Base-by-base conservation (phyloP, 1,140 invertebrate species). In the Acyrthosiphon pisum region DNA sequence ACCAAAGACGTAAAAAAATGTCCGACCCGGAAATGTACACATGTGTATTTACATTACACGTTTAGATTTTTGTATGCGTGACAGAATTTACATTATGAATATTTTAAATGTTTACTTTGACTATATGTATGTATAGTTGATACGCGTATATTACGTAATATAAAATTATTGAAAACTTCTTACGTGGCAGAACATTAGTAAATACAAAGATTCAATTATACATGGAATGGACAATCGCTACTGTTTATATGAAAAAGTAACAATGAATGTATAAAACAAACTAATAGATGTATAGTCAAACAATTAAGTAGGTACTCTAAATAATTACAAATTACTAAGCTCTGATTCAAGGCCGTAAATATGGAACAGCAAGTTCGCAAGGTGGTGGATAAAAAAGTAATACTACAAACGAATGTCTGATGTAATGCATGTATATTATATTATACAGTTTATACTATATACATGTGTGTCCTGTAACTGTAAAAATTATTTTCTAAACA, bases 51-150 rank as follows among this genome's bases (percentile, higher is more conserved):
- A n/a, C n/a, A 68, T 6, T 60, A 60, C 56, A 11, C 14, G 48
- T 22, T 3, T 53, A 53, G 20, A 1, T n/a, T 76, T 76, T 76
- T 18, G n/a, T 76, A 20, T 60, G 30, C 56, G 26, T 3, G 60
- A 76, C 60, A 76, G 30, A 76, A 76, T 53, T 76, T 14, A 30
- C n/a, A n/a, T 6, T 18, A 2, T 76, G 60, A 76, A 76, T 35
- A 76, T 76, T 76, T n/a, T 18, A 76, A 76, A 76, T 76, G 60
- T n/a, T 76, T 76, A n/a, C 60, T 76, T 76, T 76, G n/a, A 68
- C 11, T 56, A 30, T 60, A 60, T 6, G 3, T 14, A n/a, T 68
- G 60, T n/a, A 68, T 68, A 68, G 22, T 50, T 11, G 26, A 30
- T 30, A 30, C 56, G 56, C 26, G 56, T 60, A 9, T 30, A 30